phyloP scores from a whole-genome alignment of 1,140 invertebrate genomes.

The Tetraneura akinire region DNA sequence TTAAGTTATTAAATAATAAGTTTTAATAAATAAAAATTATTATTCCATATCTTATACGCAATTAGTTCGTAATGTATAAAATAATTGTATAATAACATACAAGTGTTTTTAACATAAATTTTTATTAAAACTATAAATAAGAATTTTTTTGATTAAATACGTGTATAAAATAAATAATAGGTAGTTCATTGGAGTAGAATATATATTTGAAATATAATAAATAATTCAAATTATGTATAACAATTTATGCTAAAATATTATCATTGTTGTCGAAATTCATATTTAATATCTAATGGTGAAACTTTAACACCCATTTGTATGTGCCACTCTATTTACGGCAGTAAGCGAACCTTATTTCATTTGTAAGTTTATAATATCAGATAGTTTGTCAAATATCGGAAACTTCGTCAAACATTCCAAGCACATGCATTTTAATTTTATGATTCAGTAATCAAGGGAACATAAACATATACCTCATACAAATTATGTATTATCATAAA shows the following conservation, averaged over 20 bases:
- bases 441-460: conserved; percentile 5
- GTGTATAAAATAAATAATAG: no score
- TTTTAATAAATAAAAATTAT: no score
- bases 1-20: no score
- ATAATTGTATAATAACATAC: no score
- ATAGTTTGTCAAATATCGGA: conserved; percentile 6
- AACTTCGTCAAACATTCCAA: background rate
- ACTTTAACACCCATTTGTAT: background rate
- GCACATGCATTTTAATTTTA: background rate
- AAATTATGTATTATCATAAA: background rate
- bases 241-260: conserved; percentile 17
- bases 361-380: background rate
- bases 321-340: background rate
- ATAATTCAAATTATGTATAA: background rate
- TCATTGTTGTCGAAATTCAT: background rate
- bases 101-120: no score
- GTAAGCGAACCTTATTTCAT: background rate
- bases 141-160: no score
- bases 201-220: no score
- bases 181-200: no score
- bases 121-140: no score
- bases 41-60: no score
- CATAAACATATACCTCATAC: background rate
- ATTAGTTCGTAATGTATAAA: no score
- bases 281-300: conserved; percentile 21